These are phyloP conservation scores for Burhinus bistriatus DNA, from an alignment of 2,113 vertebrate species.

Conservation along the genomic window DNA sequence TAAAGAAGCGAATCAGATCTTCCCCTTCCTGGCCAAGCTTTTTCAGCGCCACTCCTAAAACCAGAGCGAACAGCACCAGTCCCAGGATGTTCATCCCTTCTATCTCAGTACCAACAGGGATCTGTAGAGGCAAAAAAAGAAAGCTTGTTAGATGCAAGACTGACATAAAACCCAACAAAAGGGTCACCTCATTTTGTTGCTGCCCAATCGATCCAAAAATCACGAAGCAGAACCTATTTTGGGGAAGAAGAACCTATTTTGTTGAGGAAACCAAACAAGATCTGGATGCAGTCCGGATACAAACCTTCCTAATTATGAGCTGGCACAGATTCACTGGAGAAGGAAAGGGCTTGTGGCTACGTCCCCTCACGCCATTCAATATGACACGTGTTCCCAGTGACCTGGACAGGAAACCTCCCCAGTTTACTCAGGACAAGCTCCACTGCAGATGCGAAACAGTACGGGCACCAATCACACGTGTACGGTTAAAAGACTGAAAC, in stretches of 20 bases:
- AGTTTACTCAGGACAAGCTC: not conserved
- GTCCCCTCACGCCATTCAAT: not conserved
- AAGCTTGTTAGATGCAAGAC: not conserved
- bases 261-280: not conserved
- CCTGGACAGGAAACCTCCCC: not conserved
- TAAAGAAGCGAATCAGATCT: conserved; percentile 97
- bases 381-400: fast-evolving
- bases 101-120: conserved; percentile 83
- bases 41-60: conserved; percentile 92
- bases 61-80: conserved; percentile 91
- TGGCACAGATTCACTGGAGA: not conserved
- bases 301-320: not conserved
- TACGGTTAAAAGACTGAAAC: not conserved
- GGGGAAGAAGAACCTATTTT: not conserved
- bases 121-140: conserved; percentile 63
- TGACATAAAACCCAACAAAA: not conserved
- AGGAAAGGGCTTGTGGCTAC: not conserved
- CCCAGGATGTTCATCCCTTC: conserved; percentile 98
- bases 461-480: fast-evolving
- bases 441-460: not conserved
- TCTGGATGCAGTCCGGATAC: not conserved
- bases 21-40: conserved; percentile 93
- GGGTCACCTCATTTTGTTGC: not conserved
- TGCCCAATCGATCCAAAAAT: not conserved
- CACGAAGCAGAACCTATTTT: not conserved